Conservation (phyloP, 1,140 invertebrate genomes). For the Drosophila micromelanica region DNA sequence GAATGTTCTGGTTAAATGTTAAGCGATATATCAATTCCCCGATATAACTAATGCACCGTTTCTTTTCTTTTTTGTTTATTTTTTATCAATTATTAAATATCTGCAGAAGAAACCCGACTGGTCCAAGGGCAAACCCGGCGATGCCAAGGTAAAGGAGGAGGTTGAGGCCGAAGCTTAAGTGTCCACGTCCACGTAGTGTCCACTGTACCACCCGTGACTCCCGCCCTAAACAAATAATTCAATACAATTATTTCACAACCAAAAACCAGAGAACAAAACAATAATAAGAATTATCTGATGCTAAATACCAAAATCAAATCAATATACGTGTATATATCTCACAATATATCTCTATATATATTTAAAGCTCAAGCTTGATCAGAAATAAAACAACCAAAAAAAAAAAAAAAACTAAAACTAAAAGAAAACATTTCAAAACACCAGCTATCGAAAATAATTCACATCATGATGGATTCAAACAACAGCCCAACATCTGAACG, state of each 20-base stretch:
- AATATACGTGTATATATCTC: conserved; percentile 41
- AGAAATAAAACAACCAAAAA: conserved; percentile 24
- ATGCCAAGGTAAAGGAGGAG: conserved; percentile 95
- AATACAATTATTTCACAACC: conserved; percentile 52
- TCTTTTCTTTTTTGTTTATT: no score
- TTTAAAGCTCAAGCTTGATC: conserved; percentile 30
- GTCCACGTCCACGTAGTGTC: conserved; percentile 73
- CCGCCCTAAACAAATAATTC: conserved; percentile 78
- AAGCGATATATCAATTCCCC: not conserved
- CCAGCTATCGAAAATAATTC: conserved; percentile 68
- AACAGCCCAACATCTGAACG: conserved; percentile 70
- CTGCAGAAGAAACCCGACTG: conserved; percentile 94
- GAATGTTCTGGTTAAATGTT: conserved; percentile 42
- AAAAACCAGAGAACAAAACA: conserved; percentile 16
- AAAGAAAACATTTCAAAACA: conserved; percentile 56
- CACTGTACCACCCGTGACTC: conserved; percentile 76
- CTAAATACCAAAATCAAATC: conserved; percentile 43
- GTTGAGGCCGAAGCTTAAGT: conserved; percentile 90
- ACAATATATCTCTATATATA: conserved; percentile 25
- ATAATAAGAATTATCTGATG: conserved; percentile 53
- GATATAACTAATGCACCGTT: conserved; percentile 24
- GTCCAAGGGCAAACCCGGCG: conserved; percentile 93
- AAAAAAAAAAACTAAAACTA: conserved; percentile 16
- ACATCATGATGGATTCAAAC: conserved; percentile 63
- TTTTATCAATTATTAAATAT: not conserved